Evolutionary conservation across 1,140 invertebrate species (phyloP).

Genomic region (Nylanderia fulva): DNA sequence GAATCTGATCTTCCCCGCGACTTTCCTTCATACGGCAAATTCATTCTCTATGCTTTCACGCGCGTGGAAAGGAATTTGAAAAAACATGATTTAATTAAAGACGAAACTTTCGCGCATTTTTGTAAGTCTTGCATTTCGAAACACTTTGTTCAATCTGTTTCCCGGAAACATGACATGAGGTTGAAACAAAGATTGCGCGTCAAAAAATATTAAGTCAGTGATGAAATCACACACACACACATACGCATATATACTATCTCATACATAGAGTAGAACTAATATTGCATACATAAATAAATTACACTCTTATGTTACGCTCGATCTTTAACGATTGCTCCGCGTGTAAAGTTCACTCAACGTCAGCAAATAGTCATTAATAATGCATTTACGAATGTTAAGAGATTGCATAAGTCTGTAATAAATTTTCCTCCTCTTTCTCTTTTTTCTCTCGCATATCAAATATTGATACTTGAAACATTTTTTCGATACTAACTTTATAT

Average conservation of each 20-base stretch:
- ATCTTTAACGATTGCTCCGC: background rate
- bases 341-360: slow-evolving; percentile 7
- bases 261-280: background rate
- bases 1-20: background rate
- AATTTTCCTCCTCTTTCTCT: background rate
- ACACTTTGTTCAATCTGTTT: background rate
- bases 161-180: background rate
- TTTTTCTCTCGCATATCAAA: background rate
- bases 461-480: slow-evolving; percentile 9
- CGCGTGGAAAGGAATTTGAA: background rate
- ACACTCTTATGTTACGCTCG: background rate
- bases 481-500: background rate
- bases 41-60: background rate
- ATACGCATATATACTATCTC: too few relatives aligned
- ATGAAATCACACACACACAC: background rate
- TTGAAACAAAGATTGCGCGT: background rate
- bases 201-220: background rate
- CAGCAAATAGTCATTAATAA: background rate
- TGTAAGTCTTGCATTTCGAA: background rate
- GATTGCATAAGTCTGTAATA: background rate
- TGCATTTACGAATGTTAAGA: background rate
- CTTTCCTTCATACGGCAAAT: background rate
- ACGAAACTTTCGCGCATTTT: too few relatives aligned
- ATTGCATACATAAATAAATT: background rate
- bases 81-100: too few relatives aligned